These are phyloP conservation scores for Agonopterix alstromeriana DNA, from an alignment of 2,888 invertebrate species.

Conservation along the genomic window DNA sequence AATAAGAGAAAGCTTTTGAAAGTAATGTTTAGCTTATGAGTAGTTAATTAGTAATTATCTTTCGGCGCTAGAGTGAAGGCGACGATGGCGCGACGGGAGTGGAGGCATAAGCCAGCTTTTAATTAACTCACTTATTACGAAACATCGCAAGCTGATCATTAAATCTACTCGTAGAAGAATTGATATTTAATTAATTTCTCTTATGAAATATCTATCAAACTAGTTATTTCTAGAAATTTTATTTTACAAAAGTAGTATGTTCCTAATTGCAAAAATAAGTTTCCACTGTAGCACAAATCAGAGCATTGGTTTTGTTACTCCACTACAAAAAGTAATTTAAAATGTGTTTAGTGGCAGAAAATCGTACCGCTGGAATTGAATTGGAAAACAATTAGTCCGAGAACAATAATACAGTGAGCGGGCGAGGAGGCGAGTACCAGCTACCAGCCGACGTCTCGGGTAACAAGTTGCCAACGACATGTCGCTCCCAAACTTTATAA, in stretches of 20 bases:
- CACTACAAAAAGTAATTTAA: slow-evolving; percentile 5
- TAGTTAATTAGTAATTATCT: slow-evolving; percentile 10
- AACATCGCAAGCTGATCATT: slow-evolving; percentile 28
- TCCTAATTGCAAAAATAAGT: too few species aligned
- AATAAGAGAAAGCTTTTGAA: not conserved
- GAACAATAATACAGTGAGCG: slow-evolving; percentile 35
- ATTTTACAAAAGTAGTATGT: too few species aligned
- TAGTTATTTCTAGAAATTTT: too few species aligned
- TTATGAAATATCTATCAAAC: too few species aligned
- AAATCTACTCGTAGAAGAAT: slow-evolving; percentile 20
- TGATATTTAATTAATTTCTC: too few species aligned
- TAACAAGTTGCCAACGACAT: slow-evolving; percentile 67
- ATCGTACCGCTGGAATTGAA: slow-evolving; percentile 36
- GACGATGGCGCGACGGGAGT: slow-evolving; percentile 15
- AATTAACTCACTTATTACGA: slow-evolving; percentile 46
- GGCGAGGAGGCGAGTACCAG: slow-evolving; percentile 37
- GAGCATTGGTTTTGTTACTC: not conserved
- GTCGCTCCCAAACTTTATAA: slow-evolving; percentile 65
- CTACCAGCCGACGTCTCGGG: slow-evolving; percentile 27
- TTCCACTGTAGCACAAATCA: not conserved
- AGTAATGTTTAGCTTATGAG: slow-evolving; percentile 2
- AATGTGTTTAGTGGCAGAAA: slow-evolving; percentile 36
- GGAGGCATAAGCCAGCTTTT: slow-evolving; percentile 25
- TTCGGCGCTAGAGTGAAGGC: slow-evolving; percentile 12
- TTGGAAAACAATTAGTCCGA: slow-evolving; percentile 62